These are phyloP conservation scores for Mormyrus proboscirostris DNA, from an alignment of 2,797 vertebrate genomes.

Conservation along the genomic window DNA sequence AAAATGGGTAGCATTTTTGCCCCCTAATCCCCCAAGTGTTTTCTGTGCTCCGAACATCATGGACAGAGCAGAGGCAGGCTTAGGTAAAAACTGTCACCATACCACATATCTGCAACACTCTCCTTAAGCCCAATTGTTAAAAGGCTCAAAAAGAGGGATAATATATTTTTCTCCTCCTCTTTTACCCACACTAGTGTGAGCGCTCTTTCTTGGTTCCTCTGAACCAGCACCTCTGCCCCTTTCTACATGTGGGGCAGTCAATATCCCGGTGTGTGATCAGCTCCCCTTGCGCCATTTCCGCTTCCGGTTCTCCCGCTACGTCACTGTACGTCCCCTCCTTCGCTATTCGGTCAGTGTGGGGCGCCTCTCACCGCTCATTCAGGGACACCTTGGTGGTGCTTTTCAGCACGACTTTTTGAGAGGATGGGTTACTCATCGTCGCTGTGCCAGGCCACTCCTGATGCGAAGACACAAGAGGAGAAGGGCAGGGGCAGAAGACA, in stretches of 20 bases:
- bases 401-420: constrained; percentile 98
- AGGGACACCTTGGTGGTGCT: constrained; percentile 99
- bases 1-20: constrained; percentile 10
- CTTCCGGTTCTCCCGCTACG: constrained; percentile 50
- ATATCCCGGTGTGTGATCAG: constrained; percentile 49
- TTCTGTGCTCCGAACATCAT: constrained; percentile 25
- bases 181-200: neutral
- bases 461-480: neutral
- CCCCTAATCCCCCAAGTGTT: constrained; percentile 22
- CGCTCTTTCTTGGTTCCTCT: neutral
- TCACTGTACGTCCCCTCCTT: constrained; percentile 41
- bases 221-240: neutral
- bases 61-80: neutral
- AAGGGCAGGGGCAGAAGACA: neutral
- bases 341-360: constrained; percentile 53
- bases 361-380: constrained; percentile 97
- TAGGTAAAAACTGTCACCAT: constrained; percentile 26
- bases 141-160: constrained; percentile 46
- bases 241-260: neutral
- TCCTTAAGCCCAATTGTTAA: constrained; percentile 39
- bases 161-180: neutral
- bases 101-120: constrained; percentile 31
- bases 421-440: constrained; percentile 84
- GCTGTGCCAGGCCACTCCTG: constrained; percentile 44
- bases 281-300: constrained; percentile 48